Conservation (phyloP, 2,113 vertebrate species). For the Centropus bengalensis region DNA sequence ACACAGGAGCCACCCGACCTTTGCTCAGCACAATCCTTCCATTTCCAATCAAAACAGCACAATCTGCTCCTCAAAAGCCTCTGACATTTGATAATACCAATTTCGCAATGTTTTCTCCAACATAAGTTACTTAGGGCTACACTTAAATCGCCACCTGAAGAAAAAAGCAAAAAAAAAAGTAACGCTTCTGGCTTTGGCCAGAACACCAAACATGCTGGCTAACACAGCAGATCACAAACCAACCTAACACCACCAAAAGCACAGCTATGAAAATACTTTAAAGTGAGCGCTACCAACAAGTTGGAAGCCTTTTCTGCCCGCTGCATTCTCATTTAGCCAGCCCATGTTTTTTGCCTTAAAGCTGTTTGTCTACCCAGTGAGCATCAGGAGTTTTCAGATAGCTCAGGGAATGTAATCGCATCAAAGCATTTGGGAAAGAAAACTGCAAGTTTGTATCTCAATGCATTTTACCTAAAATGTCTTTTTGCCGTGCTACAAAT, state of each 20-base stretch:
- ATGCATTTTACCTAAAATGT: not conserved
- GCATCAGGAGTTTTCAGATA: not conserved
- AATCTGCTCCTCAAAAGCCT: not conserved
- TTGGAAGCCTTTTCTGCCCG: not conserved
- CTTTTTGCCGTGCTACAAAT: not conserved
- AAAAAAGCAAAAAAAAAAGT: constrained; percentile 29
- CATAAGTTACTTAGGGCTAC: not conserved
- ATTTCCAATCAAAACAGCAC: not conserved
- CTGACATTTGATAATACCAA: not conserved
- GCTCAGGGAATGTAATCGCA: accelerated
- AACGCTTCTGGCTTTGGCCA: constrained; percentile 17
- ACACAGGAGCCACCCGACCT: not conserved
- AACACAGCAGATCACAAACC: not conserved
- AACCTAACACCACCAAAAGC: not conserved
- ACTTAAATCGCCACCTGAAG: not conserved
- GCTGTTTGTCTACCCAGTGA: not conserved
- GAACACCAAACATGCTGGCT: not conserved
- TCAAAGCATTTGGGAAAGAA: not conserved
- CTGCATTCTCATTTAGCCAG: not conserved
- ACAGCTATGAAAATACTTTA: not conserved
- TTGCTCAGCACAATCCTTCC: not conserved
- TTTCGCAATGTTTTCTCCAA: not conserved
- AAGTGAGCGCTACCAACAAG: not conserved
- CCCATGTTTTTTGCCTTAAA: not conserved
- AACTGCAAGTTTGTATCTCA: not conserved